Percentiles rank a stretch among this genome's conserved stretches.
Conservation (phyloP, 1,140 invertebrate species). For the Agrilus planipennis region DNA sequence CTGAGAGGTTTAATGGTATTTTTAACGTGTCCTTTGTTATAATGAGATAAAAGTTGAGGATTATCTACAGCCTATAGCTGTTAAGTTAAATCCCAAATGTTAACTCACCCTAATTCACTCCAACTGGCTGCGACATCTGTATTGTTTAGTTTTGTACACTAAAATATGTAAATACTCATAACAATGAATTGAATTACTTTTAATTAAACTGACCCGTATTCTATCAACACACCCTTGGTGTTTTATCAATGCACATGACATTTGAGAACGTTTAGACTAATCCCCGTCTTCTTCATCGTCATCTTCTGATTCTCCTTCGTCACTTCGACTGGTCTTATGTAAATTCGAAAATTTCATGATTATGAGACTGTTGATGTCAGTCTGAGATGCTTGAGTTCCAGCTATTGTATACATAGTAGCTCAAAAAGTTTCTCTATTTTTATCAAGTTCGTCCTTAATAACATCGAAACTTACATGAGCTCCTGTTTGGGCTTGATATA, state of each 20-base stretch:
- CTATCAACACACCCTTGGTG: slow-evolving; percentile 91
- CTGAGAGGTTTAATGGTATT: slow-evolving; percentile 54
- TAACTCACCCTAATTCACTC: slow-evolving; percentile 85
- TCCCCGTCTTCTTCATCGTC: slow-evolving; percentile 53
- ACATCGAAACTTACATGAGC: slow-evolving; percentile 89
- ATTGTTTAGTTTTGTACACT: slow-evolving; percentile 41
- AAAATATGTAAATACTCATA: slow-evolving; percentile 18
- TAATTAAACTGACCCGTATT: slow-evolving; percentile 52
- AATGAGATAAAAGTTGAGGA: slow-evolving; percentile 43
- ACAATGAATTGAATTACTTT: background rate
- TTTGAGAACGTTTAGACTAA: slow-evolving; percentile 57
- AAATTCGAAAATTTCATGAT: slow-evolving; percentile 77
- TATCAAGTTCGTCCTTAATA: slow-evolving; percentile 62
- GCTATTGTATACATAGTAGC: slow-evolving; percentile 73
- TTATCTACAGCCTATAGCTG: slow-evolving; percentile 70
- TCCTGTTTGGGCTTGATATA: slow-evolving; percentile 80
- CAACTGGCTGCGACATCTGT: slow-evolving; percentile 70
- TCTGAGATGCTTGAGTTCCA: slow-evolving; percentile 78
- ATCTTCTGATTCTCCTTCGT: slow-evolving; percentile 49
- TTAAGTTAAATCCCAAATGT: slow-evolving; percentile 80
- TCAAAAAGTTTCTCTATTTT: slow-evolving; percentile 66
- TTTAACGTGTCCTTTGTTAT: slow-evolving; percentile 45
- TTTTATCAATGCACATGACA: slow-evolving; percentile 72
- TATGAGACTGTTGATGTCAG: slow-evolving; percentile 67
- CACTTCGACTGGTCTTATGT: slow-evolving; percentile 50